Conservation (phyloP, 2,113 vertebrate genomes). For the Malurus alboscapulatus region DNA sequence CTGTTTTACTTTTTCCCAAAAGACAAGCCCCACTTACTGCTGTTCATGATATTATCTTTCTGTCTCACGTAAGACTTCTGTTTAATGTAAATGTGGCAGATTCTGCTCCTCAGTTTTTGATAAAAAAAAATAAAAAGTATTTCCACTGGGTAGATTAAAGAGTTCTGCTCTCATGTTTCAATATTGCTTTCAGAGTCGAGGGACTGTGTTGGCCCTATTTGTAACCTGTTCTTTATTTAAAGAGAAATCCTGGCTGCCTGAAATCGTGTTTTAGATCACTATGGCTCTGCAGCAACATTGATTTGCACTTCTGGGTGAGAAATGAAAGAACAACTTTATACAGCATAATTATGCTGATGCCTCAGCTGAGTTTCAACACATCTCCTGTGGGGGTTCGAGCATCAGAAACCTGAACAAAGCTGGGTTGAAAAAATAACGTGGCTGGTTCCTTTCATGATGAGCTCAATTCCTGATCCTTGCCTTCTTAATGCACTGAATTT, state of each 20-base stretch:
- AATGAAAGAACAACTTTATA: slow-evolving; percentile 12
- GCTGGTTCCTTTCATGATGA: background rate
- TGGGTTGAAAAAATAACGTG: background rate
- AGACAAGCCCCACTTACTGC: background rate
- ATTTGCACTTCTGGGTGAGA: slow-evolving; percentile 8
- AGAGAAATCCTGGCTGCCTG: background rate
- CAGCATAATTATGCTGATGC: background rate
- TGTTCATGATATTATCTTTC: background rate
- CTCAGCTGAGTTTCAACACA: background rate
- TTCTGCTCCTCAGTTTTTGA: background rate
- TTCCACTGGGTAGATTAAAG: slow-evolving; percentile 11
- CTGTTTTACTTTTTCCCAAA: background rate
- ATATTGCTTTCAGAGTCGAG: background rate
- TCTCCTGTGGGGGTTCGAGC: background rate
- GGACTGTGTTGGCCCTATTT: background rate
- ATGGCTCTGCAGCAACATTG: background rate
- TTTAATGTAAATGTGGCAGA: background rate
- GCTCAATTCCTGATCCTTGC: background rate
- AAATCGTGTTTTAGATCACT: slow-evolving; percentile 10
- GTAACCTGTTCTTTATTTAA: background rate
- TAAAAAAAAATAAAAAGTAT: background rate
- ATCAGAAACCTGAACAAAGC: background rate
- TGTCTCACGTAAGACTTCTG: background rate
- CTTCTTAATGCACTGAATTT: background rate
- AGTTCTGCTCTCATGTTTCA: background rate